phyloP scores from a whole-genome alignment of 2,888 invertebrate species.

The Euphydryas editha region DNA sequence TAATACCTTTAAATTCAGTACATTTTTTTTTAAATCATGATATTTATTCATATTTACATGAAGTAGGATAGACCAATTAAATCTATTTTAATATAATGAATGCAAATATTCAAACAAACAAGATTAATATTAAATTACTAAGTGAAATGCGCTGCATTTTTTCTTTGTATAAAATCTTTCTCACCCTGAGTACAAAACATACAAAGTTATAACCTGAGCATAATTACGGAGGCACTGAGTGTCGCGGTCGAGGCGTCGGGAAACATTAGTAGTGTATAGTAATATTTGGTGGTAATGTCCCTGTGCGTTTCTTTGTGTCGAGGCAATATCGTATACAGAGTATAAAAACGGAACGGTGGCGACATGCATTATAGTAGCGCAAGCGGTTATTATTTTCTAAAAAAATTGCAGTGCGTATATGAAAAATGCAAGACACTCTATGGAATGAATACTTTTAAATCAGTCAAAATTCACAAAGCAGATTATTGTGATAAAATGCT shows the following conservation, averaged over 20 bases:
- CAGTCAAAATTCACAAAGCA: slow-evolving; percentile 51
- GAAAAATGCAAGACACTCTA: slow-evolving; percentile 41
- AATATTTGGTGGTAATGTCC: slow-evolving; percentile 14
- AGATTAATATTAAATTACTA: slow-evolving; percentile 15
- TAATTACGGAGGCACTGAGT: neutral
- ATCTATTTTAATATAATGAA: slow-evolving; percentile 11
- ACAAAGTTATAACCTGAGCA: slow-evolving; percentile 6
- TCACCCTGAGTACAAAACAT: slow-evolving; percentile 17
- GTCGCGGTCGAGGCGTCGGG: neutral
- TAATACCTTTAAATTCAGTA: slow-evolving; percentile 39
- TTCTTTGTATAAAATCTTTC: slow-evolving; percentile 17
- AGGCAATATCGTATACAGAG: slow-evolving; percentile 42
- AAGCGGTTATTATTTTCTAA: slow-evolving; percentile 18
- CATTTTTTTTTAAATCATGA: slow-evolving; percentile 29
- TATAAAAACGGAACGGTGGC: slow-evolving; percentile 34
- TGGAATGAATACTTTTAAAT: slow-evolving; percentile 57
- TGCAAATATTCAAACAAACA: slow-evolving; percentile 17
- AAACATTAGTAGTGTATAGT: neutral
- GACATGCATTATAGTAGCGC: slow-evolving; percentile 21
- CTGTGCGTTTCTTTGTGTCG: slow-evolving; percentile 40
- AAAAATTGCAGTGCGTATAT: slow-evolving; percentile 24
- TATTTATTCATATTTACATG: slow-evolving; percentile 36
- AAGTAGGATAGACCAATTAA: slow-evolving; percentile 18
- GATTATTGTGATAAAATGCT: slow-evolving; percentile 43
- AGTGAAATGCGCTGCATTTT: slow-evolving; percentile 16